Evolutionary conservation across 2,113 vertebrate species (phyloP).

Genomic region (Tachycineta bicolor): DNA sequence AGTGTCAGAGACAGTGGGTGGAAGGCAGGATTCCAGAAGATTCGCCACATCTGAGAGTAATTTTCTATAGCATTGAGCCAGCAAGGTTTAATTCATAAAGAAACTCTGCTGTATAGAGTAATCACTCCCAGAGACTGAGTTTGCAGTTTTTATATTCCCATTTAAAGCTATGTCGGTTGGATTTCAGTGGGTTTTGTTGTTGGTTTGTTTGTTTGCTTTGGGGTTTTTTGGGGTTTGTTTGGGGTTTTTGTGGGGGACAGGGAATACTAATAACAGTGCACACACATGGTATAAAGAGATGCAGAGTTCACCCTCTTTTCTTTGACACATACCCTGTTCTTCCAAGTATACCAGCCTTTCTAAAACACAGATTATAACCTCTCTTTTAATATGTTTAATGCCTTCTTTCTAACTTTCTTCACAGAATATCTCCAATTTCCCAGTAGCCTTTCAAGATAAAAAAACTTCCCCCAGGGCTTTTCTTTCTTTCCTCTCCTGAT

Average conservation of each 20-base stretch:
- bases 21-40: slow-evolving; percentile 26
- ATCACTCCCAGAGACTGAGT: not conserved
- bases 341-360: not conserved
- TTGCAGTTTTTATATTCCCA: not conserved
- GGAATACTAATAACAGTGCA: not conserved
- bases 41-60: not conserved
- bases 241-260: rapidly evolving
- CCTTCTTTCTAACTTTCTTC: not conserved
- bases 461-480: not conserved
- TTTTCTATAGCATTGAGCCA: not conserved
- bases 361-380: not conserved
- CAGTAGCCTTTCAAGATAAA: not conserved
- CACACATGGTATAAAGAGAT: not conserved
- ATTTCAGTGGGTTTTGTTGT: not conserved
- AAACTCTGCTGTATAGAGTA: not conserved
- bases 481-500: not conserved
- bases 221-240: rapidly evolving
- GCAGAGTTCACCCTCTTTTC: not conserved
- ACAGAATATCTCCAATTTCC: not conserved
- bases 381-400: not conserved
- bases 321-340: not conserved
- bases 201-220: not conserved
- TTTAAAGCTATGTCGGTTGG: not conserved
- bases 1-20: slow-evolving; percentile 9
- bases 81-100: not conserved